Base-by-base conservation (phyloP, 1,140 invertebrate genomes). In the Hetaerina americana region DNA sequence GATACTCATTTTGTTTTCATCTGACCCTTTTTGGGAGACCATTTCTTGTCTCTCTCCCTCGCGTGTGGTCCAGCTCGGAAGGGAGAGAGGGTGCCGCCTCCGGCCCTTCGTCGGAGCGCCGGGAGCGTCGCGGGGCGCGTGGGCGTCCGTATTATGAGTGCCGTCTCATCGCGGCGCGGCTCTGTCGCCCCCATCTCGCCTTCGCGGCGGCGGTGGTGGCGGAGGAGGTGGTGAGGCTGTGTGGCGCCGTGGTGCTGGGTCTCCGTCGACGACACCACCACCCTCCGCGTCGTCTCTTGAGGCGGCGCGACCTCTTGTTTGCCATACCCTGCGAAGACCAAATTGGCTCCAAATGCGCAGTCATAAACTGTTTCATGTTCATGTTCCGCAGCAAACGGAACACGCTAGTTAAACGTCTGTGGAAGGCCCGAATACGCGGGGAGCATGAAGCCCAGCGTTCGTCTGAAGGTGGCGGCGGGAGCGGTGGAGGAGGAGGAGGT, bases 331-430 rank as follows among this genome's bases (percentile, higher is more conserved):
- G 40, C 40, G 40, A 57, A 10, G 2, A 57, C 40, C 40, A 57
- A 12, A 57, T 57, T 57, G 40, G 40, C 40, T 57, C 40, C 40
- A 57, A 57, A 57, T 57, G 40, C 40, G 40, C 40, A 57, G 40
- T 57, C 40, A 57, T 57, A 57, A 57, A 57, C 75, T 82, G 83
- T 82, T 86, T 84, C 79, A 85, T 86, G 85, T 90, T 87, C 85
- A 90, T 90, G 89, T 90, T 89, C 83, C 86, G 87, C 79, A 87
- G 85, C 82, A 87, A 84, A 82, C 84, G 87, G 79, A 85, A 82
- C 78, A 80, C 82, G 76, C 82, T 89, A 79, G 86, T 85, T 84
- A 88, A 84, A 82, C 86, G 87, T 78, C 82, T 90, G 81, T 85
- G 86, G 82, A 88, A 87, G 81, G 81, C 83, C 73, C 80, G 86